Base-by-base conservation (phyloP, 2,888 invertebrate genomes). In the Chloromyia formosa region DNA sequence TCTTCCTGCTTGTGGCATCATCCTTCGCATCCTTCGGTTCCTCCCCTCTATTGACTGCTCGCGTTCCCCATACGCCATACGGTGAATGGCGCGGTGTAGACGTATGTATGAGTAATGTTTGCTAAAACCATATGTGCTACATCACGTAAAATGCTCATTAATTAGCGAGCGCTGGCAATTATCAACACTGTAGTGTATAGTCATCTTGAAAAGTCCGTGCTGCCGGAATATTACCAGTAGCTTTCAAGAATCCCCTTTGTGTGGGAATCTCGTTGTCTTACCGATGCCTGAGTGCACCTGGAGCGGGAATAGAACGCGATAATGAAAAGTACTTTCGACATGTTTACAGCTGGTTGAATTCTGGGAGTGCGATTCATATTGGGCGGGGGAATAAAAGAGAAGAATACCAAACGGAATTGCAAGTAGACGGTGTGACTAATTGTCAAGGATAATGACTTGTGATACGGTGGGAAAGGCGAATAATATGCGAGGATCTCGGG, bases 101-200 rank as follows among this genome's bases (percentile, higher is more conserved):
- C 27, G n/a, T n/a, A 35, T 35, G 27, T 35, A 35, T 35, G 2
- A 2, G 7, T 35, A 35, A 4, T 2, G 2, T 35, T 35, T 35
- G 27, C 7, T 4, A 35, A 35, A 22, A 53, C 40, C 73, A 73
- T 75, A 69, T 73, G 73, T 75, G 73, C 74, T 66, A 54, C 54
- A 73, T 73, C 73, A 75, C 75, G 75, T 75, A 75, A 74, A 74
- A 75, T 54, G 40, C 68, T 73, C 75, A 75, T 75, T 75, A 75
- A 75, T 75, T 75, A 75, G 75, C 61, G 61, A 54, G 60, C 49
- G 3, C 61, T 68, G 42, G 69, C 69, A 75, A 75, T 75, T 75
- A 75, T 75, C 66, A 75, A 73, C 69, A 54, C 75, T 71, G 56
- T 56, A 7, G 14, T 12, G 49, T 12, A n/a, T 49, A 42, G 58